Base-by-base conservation (phyloP, 2,113 vertebrate genomes). In the Lates calcarifer region DNA sequence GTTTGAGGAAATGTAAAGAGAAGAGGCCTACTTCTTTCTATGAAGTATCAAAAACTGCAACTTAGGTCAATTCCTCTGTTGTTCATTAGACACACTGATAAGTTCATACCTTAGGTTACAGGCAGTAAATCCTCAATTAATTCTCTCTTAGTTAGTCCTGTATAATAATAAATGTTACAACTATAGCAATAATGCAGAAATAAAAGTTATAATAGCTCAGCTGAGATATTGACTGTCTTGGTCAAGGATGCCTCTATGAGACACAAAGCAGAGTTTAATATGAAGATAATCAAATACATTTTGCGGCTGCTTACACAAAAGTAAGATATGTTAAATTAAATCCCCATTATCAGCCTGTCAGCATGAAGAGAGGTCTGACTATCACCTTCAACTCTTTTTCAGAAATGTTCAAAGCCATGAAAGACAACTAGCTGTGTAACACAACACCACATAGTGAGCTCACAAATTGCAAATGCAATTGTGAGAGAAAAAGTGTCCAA, bases 1-100 rank as follows among this genome's bases (percentile, higher is more conserved):
- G 43, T 80, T 70, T 68, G 45, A 61, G 51, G 24, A 71, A 79
- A 68, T 45, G 26, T 9, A 24, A 56, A 74, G 63, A 56, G 15
- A 6, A 70, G 39, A 61, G 14, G 15, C 55, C 33, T 55, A 53
- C 74, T 81, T 51, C 20, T 56, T 78, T 61, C 4, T 56, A 66
- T 33, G 1, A 4, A 47, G 0, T 43, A 28, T 33, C 20, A 74
- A 81, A 68, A 3, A 15, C 35, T 15, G 1, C 3, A 11, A n/a
- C 72, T 83, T 18, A 47, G 77, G 31, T 60, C 20, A 58, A 63
- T 69, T 26, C 14, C 28, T 24, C 49, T 39, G n/a, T 28, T 29
- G 26, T 22, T 74, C 28, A 37, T 66, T 77, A 41, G 39, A 39
- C 53, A 41, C 24, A 47, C 60, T 14, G 58, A 61, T 31, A 5